A percentile compares a stretch with the other conserved stretches of the same genome.
phyloP scores from a whole-genome alignment of 2,797 vertebrate genomes.

The Bovichtus diacanthus region DNA sequence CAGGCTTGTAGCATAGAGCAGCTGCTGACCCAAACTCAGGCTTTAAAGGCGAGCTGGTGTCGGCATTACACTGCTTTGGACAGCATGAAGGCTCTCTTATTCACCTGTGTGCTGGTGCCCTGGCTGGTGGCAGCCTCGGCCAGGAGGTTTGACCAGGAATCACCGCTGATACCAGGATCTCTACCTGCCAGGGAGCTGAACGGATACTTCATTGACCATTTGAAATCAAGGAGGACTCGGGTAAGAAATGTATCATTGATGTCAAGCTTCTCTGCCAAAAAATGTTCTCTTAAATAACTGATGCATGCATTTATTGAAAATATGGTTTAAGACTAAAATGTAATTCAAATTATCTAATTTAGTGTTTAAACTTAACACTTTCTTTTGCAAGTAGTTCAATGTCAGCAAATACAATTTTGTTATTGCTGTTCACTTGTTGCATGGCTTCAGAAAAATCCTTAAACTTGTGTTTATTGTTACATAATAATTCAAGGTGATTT shows the following conservation, averaged over 20 bases:
- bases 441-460: neutral
- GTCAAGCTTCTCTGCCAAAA: neutral
- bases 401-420: neutral
- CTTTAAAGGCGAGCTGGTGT: constrained; percentile 45
- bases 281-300: neutral
- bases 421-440: neutral
- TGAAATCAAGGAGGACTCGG: constrained; percentile 76
- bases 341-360: neutral
- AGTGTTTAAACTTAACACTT: neutral
- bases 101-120: constrained; percentile 83
- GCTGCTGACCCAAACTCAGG: constrained; percentile 62
- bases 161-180: constrained; percentile 63
- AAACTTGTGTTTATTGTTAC: neutral
- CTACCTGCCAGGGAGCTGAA: constrained; percentile 70
- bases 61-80: constrained; percentile 79
- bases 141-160: constrained; percentile 30
- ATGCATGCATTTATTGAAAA: neutral
- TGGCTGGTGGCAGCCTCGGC: constrained; percentile 83
- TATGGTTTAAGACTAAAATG: neutral
- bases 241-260: constrained; percentile 57
- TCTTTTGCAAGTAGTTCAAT: neutral
- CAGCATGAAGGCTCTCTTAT: constrained; percentile 80
- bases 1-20: constrained; percentile 69
- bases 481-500: neutral
- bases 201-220: constrained; percentile 71